phyloP scores from a whole-genome alignment of 1,140 invertebrate genomes.

The Wiebesia pumilae region DNA sequence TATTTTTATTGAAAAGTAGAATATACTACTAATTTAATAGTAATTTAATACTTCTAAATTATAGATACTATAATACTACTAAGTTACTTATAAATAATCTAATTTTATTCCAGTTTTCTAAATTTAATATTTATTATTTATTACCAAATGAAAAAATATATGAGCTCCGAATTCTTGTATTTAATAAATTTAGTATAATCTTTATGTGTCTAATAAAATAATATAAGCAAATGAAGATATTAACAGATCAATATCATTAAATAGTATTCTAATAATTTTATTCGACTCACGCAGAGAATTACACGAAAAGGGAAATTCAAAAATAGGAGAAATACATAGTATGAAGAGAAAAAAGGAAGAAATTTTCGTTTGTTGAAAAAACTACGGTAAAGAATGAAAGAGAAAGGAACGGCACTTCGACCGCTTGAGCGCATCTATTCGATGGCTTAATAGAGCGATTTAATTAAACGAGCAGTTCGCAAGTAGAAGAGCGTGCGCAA shows the following conservation, averaged over 20 bases:
- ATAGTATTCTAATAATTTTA: not conserved
- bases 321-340: not conserved
- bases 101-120: no score
- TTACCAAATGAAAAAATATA: no score
- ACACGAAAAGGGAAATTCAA: not conserved
- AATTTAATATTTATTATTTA: no score
- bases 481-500: slow-evolving; percentile 54
- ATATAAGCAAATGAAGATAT: not conserved
- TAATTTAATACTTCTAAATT: no score
- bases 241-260: not conserved
- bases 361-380: slow-evolving; percentile 1
- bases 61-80: no score
- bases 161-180: not conserved
- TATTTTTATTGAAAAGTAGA: no score
- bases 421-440: slow-evolving; percentile 58
- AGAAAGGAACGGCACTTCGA: slow-evolving; percentile 45
- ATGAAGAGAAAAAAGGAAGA: not conserved
- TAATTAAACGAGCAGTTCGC: slow-evolving; percentile 65
- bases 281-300: not conserved
- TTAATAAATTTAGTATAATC: not conserved
- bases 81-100: no score
- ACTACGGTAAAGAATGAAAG: slow-evolving; percentile 17
- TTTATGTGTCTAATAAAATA: not conserved
- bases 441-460: slow-evolving; percentile 67
- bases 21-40: no score